phyloP scores from a whole-genome alignment of 2,888 invertebrate genomes.

The Hydrotaea cyrtoneurina region DNA sequence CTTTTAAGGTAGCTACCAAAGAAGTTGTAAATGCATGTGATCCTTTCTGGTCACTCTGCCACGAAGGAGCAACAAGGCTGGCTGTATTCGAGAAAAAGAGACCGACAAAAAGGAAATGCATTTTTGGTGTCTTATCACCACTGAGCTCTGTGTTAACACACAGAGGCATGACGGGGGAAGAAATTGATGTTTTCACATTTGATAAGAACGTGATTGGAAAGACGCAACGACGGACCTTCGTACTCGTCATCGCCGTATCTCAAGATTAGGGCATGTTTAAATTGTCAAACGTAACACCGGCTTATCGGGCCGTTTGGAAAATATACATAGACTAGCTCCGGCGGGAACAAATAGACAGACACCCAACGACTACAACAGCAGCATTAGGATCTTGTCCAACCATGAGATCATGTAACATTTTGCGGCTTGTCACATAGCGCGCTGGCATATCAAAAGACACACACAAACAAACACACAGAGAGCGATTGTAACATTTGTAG shows the following conservation, averaged over 20 bases:
- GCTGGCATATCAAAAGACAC: constrained; percentile 11
- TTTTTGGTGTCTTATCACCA: constrained; percentile 5
- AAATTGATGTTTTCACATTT: constrained; percentile 65
- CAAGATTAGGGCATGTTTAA: constrained; percentile 62
- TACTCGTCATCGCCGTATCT: neutral
- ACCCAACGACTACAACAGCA: neutral
- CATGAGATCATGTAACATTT: constrained; percentile 20
- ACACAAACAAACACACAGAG: neutral
- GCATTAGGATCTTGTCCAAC: constrained; percentile 48
- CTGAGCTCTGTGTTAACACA: constrained; percentile 18
- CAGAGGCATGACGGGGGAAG: constrained; percentile 43
- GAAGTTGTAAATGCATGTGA: constrained; percentile 37
- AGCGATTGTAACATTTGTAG: constrained; percentile 69
- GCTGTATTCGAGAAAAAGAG: neutral
- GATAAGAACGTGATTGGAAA: constrained; percentile 31
- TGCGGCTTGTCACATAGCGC: constrained; percentile 20
- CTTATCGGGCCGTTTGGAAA: constrained; percentile 50
- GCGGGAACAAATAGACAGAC: constrained; percentile 44
- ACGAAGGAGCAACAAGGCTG: neutral
- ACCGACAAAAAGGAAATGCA: constrained; percentile 23
- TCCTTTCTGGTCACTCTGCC: neutral
- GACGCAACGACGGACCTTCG: constrained; percentile 1
- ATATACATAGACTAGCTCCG: neutral
- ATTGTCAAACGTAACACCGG: constrained; percentile 68
- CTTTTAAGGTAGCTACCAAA: constrained; percentile 32